Evolutionary conservation across 2,113 vertebrate species (phyloP).

Genomic region (Hemiscyllium ocellatum): DNA sequence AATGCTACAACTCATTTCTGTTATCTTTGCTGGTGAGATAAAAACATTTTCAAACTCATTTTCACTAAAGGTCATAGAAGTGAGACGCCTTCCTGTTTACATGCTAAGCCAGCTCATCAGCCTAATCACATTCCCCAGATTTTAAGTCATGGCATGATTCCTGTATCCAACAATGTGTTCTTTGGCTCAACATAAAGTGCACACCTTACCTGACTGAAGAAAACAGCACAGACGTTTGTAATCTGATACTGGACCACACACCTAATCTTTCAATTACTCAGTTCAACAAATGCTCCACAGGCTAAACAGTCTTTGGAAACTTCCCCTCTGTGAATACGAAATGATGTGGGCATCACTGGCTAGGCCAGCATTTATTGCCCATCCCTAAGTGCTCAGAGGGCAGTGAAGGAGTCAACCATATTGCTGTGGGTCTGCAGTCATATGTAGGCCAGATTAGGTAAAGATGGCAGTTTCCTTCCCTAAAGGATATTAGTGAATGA

Average conservation of each 20-base stretch:
- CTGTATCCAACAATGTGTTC: not conserved
- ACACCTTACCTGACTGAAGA: not conserved
- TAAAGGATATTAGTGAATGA: too few species aligned
- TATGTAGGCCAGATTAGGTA: too few species aligned
- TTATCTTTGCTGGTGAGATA: constrained; percentile 34
- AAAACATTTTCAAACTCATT: constrained; percentile 28
- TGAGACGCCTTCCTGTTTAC: constrained; percentile 37
- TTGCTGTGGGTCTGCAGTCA: too few species aligned
- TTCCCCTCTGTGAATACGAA: not conserved
- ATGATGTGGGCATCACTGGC: too few species aligned
- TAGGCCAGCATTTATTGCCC: too few species aligned
- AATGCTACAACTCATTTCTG: constrained; percentile 6
- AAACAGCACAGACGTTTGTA: not conserved
- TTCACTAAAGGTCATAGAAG: constrained; percentile 15
- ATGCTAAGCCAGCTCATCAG: constrained; percentile 14
- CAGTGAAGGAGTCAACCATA: too few species aligned
- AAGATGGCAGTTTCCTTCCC: too few species aligned
- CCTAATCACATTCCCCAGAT: constrained; percentile 22
- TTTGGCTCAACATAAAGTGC: not conserved
- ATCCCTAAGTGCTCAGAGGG: too few species aligned
- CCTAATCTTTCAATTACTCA: not conserved
- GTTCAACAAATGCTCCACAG: not conserved
- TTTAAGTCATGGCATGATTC: not conserved
- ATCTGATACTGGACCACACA: not conserved
- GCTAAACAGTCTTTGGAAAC: not conserved